phyloP scores from a whole-genome alignment of 2,113 vertebrate species.

The Sardina pilchardus region DNA sequence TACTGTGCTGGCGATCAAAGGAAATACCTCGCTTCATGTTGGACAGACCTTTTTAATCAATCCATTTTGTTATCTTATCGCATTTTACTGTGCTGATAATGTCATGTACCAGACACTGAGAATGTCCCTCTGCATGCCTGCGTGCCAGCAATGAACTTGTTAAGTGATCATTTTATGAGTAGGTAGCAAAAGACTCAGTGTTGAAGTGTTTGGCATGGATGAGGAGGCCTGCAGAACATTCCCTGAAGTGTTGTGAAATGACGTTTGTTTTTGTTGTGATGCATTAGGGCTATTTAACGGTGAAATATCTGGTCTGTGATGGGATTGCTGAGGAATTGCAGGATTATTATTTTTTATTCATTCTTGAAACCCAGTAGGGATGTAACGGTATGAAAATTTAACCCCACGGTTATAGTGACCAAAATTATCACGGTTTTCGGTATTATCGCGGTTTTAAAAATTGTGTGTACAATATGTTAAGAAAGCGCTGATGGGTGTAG shows the following conservation, averaged over 20 bases:
- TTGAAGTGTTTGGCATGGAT: not conserved
- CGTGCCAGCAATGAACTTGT: not conserved
- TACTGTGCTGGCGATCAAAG: slow-evolving; percentile 6
- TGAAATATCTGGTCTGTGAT: not conserved
- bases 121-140: not conserved
- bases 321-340: not conserved
- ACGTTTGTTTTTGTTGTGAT: not conserved
- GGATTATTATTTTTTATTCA: too few species aligned
- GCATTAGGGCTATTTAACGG: not conserved
- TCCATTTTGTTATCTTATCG: slow-evolving; percentile 16
- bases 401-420: too few species aligned
- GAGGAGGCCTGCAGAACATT: not conserved
- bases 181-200: not conserved
- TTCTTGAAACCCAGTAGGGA: too few species aligned
- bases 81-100: slow-evolving; percentile 5
- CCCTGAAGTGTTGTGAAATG: not conserved
- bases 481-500: too few species aligned
- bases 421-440: too few species aligned
- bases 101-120: not conserved
- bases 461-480: too few species aligned
- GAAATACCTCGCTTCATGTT: not conserved
- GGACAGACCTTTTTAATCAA: slow-evolving; percentile 5
- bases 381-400: too few species aligned
- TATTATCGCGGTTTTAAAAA: too few species aligned
- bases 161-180: slow-evolving; percentile 10